Conservation (phyloP, 1,140 invertebrate genomes). For the Lepidostoma basale region DNA sequence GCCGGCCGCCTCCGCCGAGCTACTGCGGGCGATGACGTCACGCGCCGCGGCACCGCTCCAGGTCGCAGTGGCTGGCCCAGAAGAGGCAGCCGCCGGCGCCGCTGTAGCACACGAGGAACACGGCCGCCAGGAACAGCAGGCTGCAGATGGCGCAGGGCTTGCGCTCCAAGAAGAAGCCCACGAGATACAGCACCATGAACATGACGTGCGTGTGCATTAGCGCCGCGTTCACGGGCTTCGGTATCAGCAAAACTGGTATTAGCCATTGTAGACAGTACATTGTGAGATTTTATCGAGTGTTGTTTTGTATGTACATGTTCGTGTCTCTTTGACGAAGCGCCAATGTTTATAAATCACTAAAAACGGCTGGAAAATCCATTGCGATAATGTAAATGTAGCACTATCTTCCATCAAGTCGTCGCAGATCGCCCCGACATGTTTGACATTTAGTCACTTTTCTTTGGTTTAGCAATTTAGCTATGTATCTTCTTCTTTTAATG, state of each 20-base stretch:
- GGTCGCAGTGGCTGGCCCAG: constrained; percentile 81
- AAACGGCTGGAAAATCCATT: too few relatives aligned
- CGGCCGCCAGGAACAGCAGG: constrained; percentile 88
- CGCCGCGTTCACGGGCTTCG: constrained; percentile 94
- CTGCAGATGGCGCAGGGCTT: constrained; percentile 97
- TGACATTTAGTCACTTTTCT: too few relatives aligned
- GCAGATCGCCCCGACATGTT: too few relatives aligned
- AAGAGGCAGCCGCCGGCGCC: constrained; percentile 93
- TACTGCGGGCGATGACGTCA: neutral
- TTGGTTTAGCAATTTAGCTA: too few relatives aligned
- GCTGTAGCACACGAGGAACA: constrained; percentile 94
- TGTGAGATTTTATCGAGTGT: too few relatives aligned
- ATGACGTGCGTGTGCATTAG: constrained; percentile 94
- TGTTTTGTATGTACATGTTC: too few relatives aligned
- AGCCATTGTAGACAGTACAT: constrained; percentile 99
- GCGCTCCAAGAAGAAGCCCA: constrained; percentile 91
- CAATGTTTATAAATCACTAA: too few relatives aligned
- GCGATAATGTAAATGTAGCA: too few relatives aligned
- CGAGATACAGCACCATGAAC: constrained; percentile 93
- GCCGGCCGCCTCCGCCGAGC: neutral
- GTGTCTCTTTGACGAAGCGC: too few relatives aligned
- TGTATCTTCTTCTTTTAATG: too few relatives aligned
- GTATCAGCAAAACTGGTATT: constrained; percentile 94
- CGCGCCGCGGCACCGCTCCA: constrained; percentile 69
- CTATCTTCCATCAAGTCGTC: too few relatives aligned